Evolutionary conservation across 2,113 vertebrate species (phyloP).

Genomic region (Stigmatopora nigra): DNA sequence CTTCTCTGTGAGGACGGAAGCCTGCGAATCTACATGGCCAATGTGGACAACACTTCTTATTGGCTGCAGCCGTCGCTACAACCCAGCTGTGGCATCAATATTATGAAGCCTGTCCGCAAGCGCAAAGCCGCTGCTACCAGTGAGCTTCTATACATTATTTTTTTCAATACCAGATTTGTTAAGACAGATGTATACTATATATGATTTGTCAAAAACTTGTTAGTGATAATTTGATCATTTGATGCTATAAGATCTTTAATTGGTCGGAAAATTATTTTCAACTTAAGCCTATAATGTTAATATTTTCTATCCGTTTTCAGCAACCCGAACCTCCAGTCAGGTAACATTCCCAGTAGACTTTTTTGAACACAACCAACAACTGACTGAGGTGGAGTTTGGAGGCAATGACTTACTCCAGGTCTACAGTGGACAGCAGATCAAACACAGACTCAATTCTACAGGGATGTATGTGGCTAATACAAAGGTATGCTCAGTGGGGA

Average conservation of each 20-base stretch:
- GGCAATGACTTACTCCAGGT: conserved; percentile 96
- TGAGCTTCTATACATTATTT: conserved; percentile 56
- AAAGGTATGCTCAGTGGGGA: conserved; percentile 72
- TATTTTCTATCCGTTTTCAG: conserved; percentile 54
- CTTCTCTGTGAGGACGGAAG: conserved; percentile 95
- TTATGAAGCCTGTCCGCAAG: conserved; percentile 95
- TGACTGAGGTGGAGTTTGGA: conserved; percentile 95
- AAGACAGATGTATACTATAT: no score
- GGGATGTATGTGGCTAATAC: conserved; percentile 99
- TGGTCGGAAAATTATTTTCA: background rate
- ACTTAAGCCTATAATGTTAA: background rate
- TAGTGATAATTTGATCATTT: no score
- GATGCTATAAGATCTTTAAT: no score
- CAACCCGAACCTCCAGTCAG: conserved; percentile 88
- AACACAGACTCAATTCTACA: conserved; percentile 94
- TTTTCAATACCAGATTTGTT: background rate
- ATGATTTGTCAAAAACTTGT: no score
- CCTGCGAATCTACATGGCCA: conserved; percentile 99
- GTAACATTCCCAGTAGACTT: conserved; percentile 99
- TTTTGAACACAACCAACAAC: conserved; percentile 98
- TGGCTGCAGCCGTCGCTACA: conserved; percentile 96
- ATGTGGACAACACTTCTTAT: conserved; percentile 92
- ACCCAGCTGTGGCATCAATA: conserved; percentile 91
- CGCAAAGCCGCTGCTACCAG: conserved; percentile 88
- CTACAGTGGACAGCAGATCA: conserved; percentile 97